Percentiles rank a stretch among this genome's conserved stretches.
Conservation (phyloP, 2,888 invertebrate species). For the Tiliacea citrago region DNA sequence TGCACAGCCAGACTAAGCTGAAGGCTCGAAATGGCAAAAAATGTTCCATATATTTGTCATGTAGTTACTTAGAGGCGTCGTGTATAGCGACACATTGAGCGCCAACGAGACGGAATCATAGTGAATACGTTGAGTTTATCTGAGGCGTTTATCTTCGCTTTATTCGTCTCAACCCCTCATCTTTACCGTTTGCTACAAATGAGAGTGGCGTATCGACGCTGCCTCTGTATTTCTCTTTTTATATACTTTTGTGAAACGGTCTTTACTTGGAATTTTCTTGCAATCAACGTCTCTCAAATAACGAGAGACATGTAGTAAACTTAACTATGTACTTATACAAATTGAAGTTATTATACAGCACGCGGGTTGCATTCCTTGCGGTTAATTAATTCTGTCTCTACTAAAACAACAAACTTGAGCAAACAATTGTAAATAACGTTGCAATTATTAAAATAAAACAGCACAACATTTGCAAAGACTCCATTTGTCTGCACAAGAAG, state of each 20-base stretch:
- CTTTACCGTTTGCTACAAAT: slow-evolving; percentile 69
- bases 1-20: slow-evolving; percentile 19
- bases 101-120: slow-evolving; percentile 66
- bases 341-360: slow-evolving; percentile 19
- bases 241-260: slow-evolving; percentile 21
- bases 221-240: slow-evolving; percentile 42
- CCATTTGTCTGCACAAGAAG: slow-evolving; percentile 61
- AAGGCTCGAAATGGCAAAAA: slow-evolving; percentile 34
- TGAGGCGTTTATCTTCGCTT: slow-evolving; percentile 67
- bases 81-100: slow-evolving; percentile 62
- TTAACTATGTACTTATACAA: slow-evolving; percentile 14
- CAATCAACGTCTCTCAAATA: slow-evolving; percentile 22
- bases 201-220: slow-evolving; percentile 61
- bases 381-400: slow-evolving; percentile 54
- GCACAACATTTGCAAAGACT: slow-evolving; percentile 59
- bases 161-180: slow-evolving; percentile 68
- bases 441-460: slow-evolving; percentile 60
- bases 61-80: slow-evolving; percentile 57
- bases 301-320: background rate
- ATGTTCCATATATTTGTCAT: slow-evolving; percentile 50
- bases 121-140: slow-evolving; percentile 67
- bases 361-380: slow-evolving; percentile 21
- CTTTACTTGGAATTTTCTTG: slow-evolving; percentile 11
- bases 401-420: slow-evolving; percentile 45
- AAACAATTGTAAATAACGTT: slow-evolving; percentile 51